Percentiles rank a stretch among this genome's conserved stretches.
phyloP scores from a whole-genome alignment of 2,797 vertebrate genomes.

The Cirrhinus molitorella region DNA sequence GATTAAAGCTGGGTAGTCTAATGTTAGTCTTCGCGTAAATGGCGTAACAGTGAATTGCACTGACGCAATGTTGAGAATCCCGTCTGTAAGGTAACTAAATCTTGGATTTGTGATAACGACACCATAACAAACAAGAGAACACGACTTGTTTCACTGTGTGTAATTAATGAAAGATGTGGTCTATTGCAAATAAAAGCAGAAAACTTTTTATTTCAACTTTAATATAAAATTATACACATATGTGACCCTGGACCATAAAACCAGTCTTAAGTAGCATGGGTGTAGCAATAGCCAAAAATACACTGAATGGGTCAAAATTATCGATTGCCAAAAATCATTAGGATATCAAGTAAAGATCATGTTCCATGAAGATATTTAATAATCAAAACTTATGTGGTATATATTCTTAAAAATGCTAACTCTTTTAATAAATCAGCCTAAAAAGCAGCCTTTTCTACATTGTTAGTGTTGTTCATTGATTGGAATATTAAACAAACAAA shows the following conservation, averaged over 20 bases:
- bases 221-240: too few relatives aligned
- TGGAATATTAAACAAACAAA: background rate
- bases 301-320: too few relatives aligned
- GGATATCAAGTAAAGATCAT: too few relatives aligned
- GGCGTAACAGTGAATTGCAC: constrained; percentile 60
- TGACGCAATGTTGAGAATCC: constrained; percentile 43
- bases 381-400: background rate
- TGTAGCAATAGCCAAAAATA: too few relatives aligned
- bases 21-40: constrained; percentile 69
- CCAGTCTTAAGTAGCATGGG: too few relatives aligned
- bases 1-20: constrained; percentile 72
- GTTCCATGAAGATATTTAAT: too few relatives aligned
- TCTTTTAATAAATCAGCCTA: background rate
- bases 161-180: background rate
- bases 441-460: background rate
- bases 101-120: background rate
- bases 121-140: background rate
- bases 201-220: background rate
- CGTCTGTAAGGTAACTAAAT: background rate
- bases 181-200: too few relatives aligned
- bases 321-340: too few relatives aligned
- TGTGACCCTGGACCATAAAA: too few relatives aligned
- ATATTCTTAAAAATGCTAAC: background rate
- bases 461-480: background rate
- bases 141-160: background rate